phyloP scores from a whole-genome alignment of 2,888 invertebrate species.

The Stenichneumon culpator region DNA sequence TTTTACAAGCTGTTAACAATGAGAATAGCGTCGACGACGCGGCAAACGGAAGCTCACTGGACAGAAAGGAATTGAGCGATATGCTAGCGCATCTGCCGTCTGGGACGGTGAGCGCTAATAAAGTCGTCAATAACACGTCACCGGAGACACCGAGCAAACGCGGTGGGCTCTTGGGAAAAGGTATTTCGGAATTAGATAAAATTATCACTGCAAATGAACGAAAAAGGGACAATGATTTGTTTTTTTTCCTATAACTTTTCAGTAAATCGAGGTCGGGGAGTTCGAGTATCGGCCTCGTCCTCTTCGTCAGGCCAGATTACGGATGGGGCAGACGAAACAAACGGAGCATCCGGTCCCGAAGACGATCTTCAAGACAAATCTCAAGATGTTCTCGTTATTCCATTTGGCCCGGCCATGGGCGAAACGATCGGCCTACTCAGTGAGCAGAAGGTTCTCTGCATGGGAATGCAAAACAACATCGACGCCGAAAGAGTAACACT shows the following conservation, averaged over 20 bases:
- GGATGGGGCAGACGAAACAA: slow-evolving; percentile 77
- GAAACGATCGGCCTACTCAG: slow-evolving; percentile 89
- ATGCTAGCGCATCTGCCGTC: slow-evolving; percentile 85
- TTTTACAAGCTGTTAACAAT: slow-evolving; percentile 86
- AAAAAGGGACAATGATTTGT: not conserved
- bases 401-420: slow-evolving; percentile 87
- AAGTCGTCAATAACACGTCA: slow-evolving; percentile 74
- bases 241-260: slow-evolving; percentile 19
- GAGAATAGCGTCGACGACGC: slow-evolving; percentile 76
- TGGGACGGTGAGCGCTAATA: slow-evolving; percentile 74
- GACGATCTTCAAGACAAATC: slow-evolving; percentile 81
- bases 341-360: slow-evolving; percentile 79
- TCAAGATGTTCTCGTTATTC: slow-evolving; percentile 90
- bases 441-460: slow-evolving; percentile 88
- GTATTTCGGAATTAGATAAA: slow-evolving; percentile 73
- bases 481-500: slow-evolving; percentile 77
- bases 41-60: slow-evolving; percentile 75
- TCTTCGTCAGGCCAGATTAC: slow-evolving; percentile 79
- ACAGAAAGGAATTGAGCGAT: slow-evolving; percentile 85
- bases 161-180: slow-evolving; percentile 84
- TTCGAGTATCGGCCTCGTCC: slow-evolving; percentile 77
- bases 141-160: slow-evolving; percentile 81
- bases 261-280: slow-evolving; percentile 78
- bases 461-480: slow-evolving; percentile 79
- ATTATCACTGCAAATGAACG: not conserved